Conservation (phyloP, 2,113 vertebrate species). For the Protobothrops mucrosquamatus region DNA sequence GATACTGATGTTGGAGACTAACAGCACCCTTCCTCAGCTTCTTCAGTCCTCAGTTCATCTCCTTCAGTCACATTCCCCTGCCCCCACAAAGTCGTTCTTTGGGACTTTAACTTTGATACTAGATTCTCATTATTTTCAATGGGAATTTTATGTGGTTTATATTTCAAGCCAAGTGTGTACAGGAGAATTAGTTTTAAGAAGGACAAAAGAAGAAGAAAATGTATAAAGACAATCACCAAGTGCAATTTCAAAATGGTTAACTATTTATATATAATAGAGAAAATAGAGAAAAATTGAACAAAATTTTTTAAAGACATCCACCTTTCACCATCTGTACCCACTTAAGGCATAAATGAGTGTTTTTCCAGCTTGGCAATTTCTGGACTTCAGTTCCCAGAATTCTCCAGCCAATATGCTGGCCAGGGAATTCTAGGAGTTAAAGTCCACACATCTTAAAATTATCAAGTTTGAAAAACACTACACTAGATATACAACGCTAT, state of each 20-base stretch:
- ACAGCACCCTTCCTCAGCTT: constrained; percentile 23
- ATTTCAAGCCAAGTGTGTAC: constrained; percentile 72
- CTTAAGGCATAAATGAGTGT: not conserved
- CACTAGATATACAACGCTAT: constrained; percentile 8
- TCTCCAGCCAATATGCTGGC: not conserved
- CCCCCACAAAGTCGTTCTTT: constrained; percentile 42
- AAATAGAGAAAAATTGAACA: not conserved
- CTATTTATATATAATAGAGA: constrained; percentile 15
- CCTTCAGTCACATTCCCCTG: constrained; percentile 32
- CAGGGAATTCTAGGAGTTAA: too few species aligned
- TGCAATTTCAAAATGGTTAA: constrained; percentile 66
- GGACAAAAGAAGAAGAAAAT: constrained; percentile 41
- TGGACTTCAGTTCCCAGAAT: not conserved
- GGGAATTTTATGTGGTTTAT: constrained; percentile 79
- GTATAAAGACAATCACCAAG: constrained; percentile 74
- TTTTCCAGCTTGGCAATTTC: not conserved
- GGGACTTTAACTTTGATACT: constrained; percentile 69
- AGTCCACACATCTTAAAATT: not conserved
- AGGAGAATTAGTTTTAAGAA: constrained; percentile 63
- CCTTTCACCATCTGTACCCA: not conserved
- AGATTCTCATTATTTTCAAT: constrained; percentile 98
- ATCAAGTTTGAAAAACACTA: not conserved
- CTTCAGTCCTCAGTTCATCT: constrained; percentile 29
- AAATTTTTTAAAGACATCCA: not conserved
- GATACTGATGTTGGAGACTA: constrained; percentile 89